Evolutionary conservation across 2,113 vertebrate species (phyloP).

Genomic region (Lamprotornis superbus): DNA sequence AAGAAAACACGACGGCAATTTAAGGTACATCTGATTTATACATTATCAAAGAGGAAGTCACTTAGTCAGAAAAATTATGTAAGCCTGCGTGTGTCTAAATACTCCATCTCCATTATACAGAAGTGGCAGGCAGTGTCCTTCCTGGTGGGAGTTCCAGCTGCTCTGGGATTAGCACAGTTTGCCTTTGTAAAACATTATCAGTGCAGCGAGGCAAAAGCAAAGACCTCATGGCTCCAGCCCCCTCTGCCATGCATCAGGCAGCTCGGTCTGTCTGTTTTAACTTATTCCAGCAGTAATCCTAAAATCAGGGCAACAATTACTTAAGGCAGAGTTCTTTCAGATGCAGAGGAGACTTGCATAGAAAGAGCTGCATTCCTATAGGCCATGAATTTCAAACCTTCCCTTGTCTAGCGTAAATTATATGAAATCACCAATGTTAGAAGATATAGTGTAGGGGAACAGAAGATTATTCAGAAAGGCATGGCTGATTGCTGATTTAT

Average conservation of each 20-base stretch:
- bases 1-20: background rate
- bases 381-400: constrained; percentile 27
- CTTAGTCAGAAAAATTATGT: constrained; percentile 49
- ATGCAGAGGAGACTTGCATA: background rate
- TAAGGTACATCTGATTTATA: constrained; percentile 44
- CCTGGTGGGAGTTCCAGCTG: background rate
- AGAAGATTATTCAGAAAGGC: constrained; percentile 11
- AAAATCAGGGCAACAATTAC: constrained; percentile 43
- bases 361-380: background rate
- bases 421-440: constrained; percentile 2
- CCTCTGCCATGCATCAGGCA: background rate
- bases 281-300: background rate
- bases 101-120: constrained; percentile 16
- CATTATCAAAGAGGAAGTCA: constrained; percentile 41
- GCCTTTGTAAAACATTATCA: background rate
- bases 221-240: constrained; percentile 6
- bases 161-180: constrained; percentile 20
- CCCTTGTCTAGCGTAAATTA: constrained; percentile 35
- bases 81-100: background rate
- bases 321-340: constrained; percentile 50
- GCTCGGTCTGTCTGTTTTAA: background rate
- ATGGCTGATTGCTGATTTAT: constrained; percentile 15
- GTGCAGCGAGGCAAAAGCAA: background rate
- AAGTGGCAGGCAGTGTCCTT: constrained; percentile 10
- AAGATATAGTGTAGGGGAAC: constrained; percentile 20